Percentiles rank a stretch among this genome's conserved stretches.
Conservation (phyloP, 2,888 invertebrate species). For the Eudasyphora cyanicolor region DNA sequence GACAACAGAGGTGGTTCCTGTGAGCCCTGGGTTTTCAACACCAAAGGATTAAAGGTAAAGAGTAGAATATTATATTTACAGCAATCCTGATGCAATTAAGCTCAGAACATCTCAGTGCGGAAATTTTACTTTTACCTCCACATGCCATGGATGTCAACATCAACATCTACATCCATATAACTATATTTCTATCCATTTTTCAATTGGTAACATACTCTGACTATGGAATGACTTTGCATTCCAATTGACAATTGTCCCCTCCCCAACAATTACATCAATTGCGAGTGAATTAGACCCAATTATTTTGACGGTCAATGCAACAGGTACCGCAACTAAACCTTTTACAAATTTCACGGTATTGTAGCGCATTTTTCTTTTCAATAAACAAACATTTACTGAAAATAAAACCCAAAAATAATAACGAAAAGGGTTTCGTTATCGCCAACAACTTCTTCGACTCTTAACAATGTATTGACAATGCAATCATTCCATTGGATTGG, state of each 20-base stretch:
- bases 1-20: too few relatives aligned
- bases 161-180: too few relatives aligned
- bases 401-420: neutral
- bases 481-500: constrained; percentile 12
- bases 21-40: too few relatives aligned
- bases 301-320: constrained; percentile 51
- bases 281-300: constrained; percentile 16
- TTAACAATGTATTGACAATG: constrained; percentile 28
- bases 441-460: neutral
- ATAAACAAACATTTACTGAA: constrained; percentile 3
- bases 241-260: constrained; percentile 6
- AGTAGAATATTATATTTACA: too few relatives aligned
- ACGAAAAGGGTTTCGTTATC: neutral
- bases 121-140: too few relatives aligned
- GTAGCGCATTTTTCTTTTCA: constrained; percentile 13
- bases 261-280: constrained; percentile 23
- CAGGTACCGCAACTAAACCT: constrained; percentile 1
- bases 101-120: too few relatives aligned
- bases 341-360: constrained; percentile 43
- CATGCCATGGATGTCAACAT: too few relatives aligned
- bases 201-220: neutral
- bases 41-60: too few relatives aligned
- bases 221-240: constrained; percentile 25
- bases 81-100: too few relatives aligned
- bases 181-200: too few relatives aligned